These are phyloP conservation scores for Caenorhabditis sp. DNA, from an alignment of 2,888 invertebrate species.

Conservation along the genomic window DNA sequence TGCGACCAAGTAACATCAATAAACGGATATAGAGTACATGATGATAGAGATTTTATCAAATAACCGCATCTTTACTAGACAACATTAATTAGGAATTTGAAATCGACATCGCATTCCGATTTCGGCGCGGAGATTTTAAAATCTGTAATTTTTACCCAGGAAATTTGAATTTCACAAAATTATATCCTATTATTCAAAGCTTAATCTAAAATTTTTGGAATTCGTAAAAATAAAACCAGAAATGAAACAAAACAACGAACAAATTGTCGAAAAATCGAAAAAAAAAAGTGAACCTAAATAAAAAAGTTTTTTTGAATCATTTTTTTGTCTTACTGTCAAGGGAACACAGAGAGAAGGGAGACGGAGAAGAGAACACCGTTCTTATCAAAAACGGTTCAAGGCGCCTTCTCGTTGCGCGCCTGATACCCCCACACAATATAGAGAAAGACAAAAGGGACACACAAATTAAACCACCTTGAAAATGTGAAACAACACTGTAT, in stretches of 20 bases:
- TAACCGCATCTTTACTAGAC: too few species aligned
- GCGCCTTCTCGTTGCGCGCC: background rate
- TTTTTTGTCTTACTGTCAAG: background rate
- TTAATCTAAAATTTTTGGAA: too few species aligned
- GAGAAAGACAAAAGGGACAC: background rate
- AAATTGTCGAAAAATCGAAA: background rate
- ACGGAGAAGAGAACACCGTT: background rate
- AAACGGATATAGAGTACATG: too few species aligned
- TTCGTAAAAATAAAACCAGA: background rate
- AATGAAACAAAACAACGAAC: background rate
- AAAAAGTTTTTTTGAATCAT: background rate
- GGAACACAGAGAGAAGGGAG: background rate
- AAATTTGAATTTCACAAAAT: too few species aligned
- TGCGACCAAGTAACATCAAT: too few species aligned
- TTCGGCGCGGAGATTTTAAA: too few species aligned
- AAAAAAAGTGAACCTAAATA: background rate
- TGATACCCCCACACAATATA: background rate
- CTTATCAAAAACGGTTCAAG: constrained; percentile 1
- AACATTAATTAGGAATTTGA: too few species aligned
- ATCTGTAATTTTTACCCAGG: too few species aligned
- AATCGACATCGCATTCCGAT: too few species aligned
- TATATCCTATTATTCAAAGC: too few species aligned
- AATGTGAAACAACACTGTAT: background rate
- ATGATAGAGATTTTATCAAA: too few species aligned
- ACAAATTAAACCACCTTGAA: background rate